Evolutionary conservation across 2,888 invertebrate species (phyloP), one percentile per base, ranked within the genome.

Genomic region (Oeneis ivallda): DNA sequence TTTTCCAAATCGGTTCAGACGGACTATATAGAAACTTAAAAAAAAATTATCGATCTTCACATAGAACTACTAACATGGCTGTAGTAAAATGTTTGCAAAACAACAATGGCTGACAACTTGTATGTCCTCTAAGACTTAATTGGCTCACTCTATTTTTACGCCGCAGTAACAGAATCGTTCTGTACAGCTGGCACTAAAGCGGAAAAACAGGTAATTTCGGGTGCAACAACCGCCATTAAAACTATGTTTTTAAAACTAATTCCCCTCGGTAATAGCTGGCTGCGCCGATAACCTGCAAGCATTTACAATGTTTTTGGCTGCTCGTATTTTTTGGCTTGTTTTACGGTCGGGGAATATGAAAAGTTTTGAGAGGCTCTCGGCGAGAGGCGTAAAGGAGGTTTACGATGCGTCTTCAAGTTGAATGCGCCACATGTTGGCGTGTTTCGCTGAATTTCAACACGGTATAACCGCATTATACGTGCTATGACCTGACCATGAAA

Each of bases 251-350:
- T 84, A 86, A 91, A 89, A 86, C 88, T 89, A 90, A 89, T 87
- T 83, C 74, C 75, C 71, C 74, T 26, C 79, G 77, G 79, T 81
- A 76, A 80, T 74, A 76, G 81, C 79, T 75, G 74, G 76, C 76
- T 73, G 75, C 81, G 80, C 80, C 87, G 89, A 89, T 89, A 87
- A 85, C 85, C 82, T 76, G 83, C 83, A 78, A 84, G 82, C 86
- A 87, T 91, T 89, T 91, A 92, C 92, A 92, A 91, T 92, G 92
- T 92, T 89, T 87, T 90, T 85, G 86, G 83, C 78, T 79, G 86
- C 83, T 89, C 89, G 90, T 91, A 91, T 91, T 91, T 92, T 91
- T 91, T 87, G 87, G 89, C 82, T 84, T 80, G 86, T 85, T 91
- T 91, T 91, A 90, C 85, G 86, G 85, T 80, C 82, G 85, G 80